Percentiles rank a stretch among this genome's conserved stretches.
Evolutionary conservation across 2,113 vertebrate genomes (phyloP).

Genomic region (Gulo gulo): DNA sequence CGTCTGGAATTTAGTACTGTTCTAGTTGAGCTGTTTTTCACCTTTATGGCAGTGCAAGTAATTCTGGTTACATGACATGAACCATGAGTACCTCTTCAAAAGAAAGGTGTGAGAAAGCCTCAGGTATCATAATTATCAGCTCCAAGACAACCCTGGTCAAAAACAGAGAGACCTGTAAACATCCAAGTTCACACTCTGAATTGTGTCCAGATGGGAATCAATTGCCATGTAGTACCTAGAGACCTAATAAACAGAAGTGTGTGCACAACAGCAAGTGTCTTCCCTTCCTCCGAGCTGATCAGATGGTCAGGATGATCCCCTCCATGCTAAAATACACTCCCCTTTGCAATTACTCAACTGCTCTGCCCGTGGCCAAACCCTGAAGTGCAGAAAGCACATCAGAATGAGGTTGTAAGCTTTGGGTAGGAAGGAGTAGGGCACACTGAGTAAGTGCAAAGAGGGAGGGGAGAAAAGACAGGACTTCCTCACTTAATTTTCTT

Average conservation of each 20-base stretch:
- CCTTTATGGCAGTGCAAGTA: not conserved
- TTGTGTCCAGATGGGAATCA: slow-evolving; percentile 22
- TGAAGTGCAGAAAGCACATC: not conserved
- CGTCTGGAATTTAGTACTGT: not conserved
- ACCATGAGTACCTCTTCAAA: not conserved
- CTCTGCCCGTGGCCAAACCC: not conserved
- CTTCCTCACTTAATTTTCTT: slow-evolving; percentile 14
- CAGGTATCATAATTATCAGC: slow-evolving; percentile 19
- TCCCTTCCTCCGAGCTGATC: not conserved
- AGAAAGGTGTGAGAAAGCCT: slow-evolving; percentile 25
- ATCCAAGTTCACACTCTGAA: slow-evolving; percentile 46
- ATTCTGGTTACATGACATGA: not conserved
- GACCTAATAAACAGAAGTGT: not conserved
- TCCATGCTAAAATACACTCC: not conserved
- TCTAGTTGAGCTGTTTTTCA: not conserved
- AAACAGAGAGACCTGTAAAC: slow-evolving; percentile 42
- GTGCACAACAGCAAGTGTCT: not conserved
- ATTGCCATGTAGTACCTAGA: not conserved
- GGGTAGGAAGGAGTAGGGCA: not conserved
- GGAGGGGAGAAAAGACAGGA: not conserved
- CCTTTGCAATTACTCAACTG: not conserved
- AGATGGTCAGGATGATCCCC: not conserved
- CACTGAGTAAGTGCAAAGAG: not conserved
- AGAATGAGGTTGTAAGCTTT: not conserved
- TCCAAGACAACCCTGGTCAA: slow-evolving; percentile 23